phyloP scores from a whole-genome alignment of 2,113 vertebrate genomes.

The Upupa epops region DNA sequence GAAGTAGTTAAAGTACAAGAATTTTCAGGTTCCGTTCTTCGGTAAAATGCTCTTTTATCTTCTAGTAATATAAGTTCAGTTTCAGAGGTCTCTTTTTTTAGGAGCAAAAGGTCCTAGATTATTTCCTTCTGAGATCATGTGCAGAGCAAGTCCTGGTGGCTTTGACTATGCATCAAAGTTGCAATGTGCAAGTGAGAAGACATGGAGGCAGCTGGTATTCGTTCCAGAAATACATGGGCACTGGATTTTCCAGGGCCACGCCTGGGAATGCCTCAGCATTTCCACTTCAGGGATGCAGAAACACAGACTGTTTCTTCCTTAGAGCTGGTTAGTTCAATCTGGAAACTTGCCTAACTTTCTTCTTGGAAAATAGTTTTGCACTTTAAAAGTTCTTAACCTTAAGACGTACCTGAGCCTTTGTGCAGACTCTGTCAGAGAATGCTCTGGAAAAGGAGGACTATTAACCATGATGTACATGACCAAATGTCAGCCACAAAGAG shows the following conservation, averaged over 20 bases:
- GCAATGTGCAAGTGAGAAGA: not conserved
- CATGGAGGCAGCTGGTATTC: slow-evolving; percentile 14
- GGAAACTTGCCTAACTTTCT: not conserved
- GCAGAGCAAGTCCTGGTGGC: not conserved
- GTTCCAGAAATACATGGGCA: slow-evolving; percentile 55
- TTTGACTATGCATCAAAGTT: not conserved
- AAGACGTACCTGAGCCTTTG: not conserved
- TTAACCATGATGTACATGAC: not conserved
- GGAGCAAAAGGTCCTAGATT: not conserved
- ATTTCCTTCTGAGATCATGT: not conserved
- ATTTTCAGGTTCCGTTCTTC: not conserved
- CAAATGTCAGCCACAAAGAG: not conserved
- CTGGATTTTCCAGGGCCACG: slow-evolving; percentile 39
- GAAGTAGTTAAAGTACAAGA: not conserved
- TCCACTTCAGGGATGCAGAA: not conserved
- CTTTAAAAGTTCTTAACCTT: not conserved
- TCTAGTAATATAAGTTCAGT: not conserved
- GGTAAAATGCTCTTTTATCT: not conserved
- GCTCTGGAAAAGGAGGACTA: not conserved
- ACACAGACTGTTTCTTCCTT: slow-evolving; percentile 7
- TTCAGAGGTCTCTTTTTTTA: not conserved
- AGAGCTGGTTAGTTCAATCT: not conserved
- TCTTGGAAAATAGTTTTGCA: not conserved
- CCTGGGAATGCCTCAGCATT: slow-evolving; percentile 48
- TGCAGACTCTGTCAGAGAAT: not conserved